Conservation (phyloP, 2,888 invertebrate species). For the Pyralis farinalis region DNA sequence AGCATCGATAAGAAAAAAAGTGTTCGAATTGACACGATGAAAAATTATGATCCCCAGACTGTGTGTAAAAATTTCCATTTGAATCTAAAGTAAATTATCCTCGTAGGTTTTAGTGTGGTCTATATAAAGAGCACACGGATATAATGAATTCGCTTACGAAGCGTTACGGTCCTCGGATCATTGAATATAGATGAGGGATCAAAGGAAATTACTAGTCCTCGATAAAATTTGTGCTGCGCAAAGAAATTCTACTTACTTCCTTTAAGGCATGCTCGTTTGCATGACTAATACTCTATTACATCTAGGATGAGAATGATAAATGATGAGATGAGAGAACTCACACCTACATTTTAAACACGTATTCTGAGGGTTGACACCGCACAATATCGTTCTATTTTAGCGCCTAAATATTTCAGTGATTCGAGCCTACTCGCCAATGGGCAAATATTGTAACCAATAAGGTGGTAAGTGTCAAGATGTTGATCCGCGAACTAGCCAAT, state of each 20-base stretch:
- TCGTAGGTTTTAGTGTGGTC: constrained; percentile 27
- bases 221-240: constrained; percentile 69
- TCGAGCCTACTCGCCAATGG: too few relatives aligned
- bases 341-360: too few relatives aligned
- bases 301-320: not conserved
- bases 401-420: too few relatives aligned
- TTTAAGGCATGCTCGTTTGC: constrained; percentile 50
- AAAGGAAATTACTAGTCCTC: constrained; percentile 71
- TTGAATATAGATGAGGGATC: constrained; percentile 79
- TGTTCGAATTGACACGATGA: constrained; percentile 5
- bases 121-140: constrained; percentile 55
- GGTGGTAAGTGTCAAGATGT: too few relatives aligned
- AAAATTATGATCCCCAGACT: constrained; percentile 12
- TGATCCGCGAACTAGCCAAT: too few relatives aligned
- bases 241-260: constrained; percentile 55
- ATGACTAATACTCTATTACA: constrained; percentile 38
- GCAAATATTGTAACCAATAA: too few relatives aligned
- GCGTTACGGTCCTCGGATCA: constrained; percentile 70
- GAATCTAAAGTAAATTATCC: constrained; percentile 29
- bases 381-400: too few relatives aligned
- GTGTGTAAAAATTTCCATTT: constrained; percentile 19
- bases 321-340: too few relatives aligned
- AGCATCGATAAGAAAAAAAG: constrained; percentile 6
- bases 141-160: constrained; percentile 74
- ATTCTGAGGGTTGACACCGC: too few relatives aligned